Evolutionary conservation across 2,888 invertebrate species (phyloP).

Genomic region (Lagria hirta): DNA sequence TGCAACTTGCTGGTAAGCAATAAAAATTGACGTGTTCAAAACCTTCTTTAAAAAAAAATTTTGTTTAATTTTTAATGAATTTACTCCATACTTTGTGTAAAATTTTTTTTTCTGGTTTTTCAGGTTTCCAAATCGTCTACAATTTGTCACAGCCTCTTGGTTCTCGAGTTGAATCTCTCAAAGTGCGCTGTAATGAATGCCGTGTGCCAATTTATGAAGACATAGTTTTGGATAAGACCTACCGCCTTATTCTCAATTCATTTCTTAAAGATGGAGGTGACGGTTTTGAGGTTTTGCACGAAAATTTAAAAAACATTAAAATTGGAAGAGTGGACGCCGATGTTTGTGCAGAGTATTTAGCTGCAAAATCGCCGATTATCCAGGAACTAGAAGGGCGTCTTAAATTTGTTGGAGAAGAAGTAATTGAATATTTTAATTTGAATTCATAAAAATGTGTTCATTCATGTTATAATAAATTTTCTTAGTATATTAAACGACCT

Average conservation of each 20-base stretch:
- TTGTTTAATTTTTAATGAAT: neutral
- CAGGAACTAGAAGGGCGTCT: conserved; percentile 62
- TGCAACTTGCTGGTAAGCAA: conserved; percentile 62
- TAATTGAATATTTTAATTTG: neutral
- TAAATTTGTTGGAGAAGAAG: conserved; percentile 48
- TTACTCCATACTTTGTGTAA: neutral
- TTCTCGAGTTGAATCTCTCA: conserved; percentile 60
- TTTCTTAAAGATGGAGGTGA: conserved; percentile 72
- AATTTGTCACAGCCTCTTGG: conserved; percentile 63
- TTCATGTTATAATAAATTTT: no score
- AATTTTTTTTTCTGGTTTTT: conserved; percentile 20
- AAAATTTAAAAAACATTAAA: conserved; percentile 57
- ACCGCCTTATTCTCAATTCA: conserved; percentile 63
- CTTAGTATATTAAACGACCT: no score
- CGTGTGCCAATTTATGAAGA: conserved; percentile 63
- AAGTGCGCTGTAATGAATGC: conserved; percentile 66
- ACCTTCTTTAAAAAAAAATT: no score
- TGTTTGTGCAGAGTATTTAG: conserved; percentile 58
- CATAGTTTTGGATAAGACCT: conserved; percentile 59
- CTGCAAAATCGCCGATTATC: conserved; percentile 55
- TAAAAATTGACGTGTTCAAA: conserved; percentile 2
- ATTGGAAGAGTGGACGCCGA: conserved; percentile 60
- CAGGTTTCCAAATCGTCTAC: conserved; percentile 64
- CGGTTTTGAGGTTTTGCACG: conserved; percentile 60
- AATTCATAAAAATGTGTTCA: no score